These are phyloP conservation scores for Cladorhizidae sp. DNA, from an alignment of 37 sponge, comb jelly and placozoan genomes.

Conservation along the genomic window DNA sequence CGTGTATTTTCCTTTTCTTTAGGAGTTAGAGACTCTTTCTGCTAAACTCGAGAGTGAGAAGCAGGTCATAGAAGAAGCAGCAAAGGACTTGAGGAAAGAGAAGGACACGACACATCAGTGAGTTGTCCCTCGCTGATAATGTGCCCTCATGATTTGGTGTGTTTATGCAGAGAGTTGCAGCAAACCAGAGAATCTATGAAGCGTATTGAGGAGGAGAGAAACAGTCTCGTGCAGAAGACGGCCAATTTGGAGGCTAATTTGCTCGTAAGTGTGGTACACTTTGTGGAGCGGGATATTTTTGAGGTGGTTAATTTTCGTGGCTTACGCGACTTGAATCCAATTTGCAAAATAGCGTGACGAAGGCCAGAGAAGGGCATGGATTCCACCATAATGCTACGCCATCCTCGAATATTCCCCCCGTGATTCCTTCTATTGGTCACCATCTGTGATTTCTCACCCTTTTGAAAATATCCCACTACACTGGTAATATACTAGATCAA, in stretches of 20 bases:
- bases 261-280: conserved; percentile 30
- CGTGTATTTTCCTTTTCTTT: background rate
- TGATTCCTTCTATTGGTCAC: background rate
- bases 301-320: background rate
- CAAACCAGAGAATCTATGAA: conserved; percentile 73
- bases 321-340: too few species aligned
- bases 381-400: too few species aligned
- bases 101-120: conserved; percentile 81
- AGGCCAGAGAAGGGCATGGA: too few species aligned
- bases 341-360: too few species aligned
- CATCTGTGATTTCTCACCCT: background rate
- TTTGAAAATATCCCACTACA: background rate
- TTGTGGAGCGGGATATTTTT: background rate
- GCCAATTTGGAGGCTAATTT: conserved; percentile 48
- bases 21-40: conserved; percentile 82
- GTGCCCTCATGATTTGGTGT: background rate
- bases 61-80: conserved; percentile 68
- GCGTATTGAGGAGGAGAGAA: conserved; percentile 81
- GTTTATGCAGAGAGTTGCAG: conserved; percentile 72
- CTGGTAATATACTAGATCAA: too few species aligned
- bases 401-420: too few species aligned
- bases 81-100: conserved; percentile 68
- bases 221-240: conserved; percentile 34
- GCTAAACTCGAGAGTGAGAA: conserved; percentile 78
- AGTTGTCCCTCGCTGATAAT: background rate